Evolutionary conservation across 1,140 invertebrate species (phyloP), one percentile per base, ranked within the genome.

Genomic region (Drosophila ambigua): DNA sequence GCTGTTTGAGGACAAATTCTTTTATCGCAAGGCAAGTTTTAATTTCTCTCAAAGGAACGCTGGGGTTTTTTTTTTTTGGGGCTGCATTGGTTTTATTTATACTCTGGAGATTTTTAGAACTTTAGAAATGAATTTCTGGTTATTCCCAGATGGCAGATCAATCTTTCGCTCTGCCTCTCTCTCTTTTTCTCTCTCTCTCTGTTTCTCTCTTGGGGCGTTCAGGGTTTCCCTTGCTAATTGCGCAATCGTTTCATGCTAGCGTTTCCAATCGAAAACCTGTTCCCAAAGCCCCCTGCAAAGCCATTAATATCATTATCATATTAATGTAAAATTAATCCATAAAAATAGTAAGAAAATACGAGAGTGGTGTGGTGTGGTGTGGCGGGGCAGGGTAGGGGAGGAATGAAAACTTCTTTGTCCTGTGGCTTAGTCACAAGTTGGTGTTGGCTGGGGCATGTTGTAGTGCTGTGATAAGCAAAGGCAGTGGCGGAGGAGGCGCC

Each of bases 371-470:
- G 31, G 31, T 20, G 20, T 20, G 20, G 20, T 20, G 20, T 1
- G 1, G 20, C 1, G 2, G 20, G 20, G 20, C 1, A 1, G 11
- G 35, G 31, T 0, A 3, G 8, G 9, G 11, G 11, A 16, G 6
- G 15, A 8, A 9, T 16, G 28, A 35, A 11, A 39, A 39, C 35
- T 11, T 24, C 45, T 50, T 57, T 49, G 67, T 69, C 67, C 67
- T 58, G 48, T 50, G 41, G 54, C 26, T 50, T 69, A 45, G 67
- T 71, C 65, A 69, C 65, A 26, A 58, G 64, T 57, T 69, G 44
- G 8, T 13, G 64, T 57, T 69, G 44, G 8, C 4, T 11, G 28
- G 50, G 31, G 26, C 35, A 50, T 49, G 45, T 39, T 39, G 35
- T 39, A 11, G 11, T 39, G 2, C 2, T n/a, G 35, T 11, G 65